Evolutionary conservation across 2,888 invertebrate species (phyloP), one percentile per base, ranked within the genome.

Genomic region (Limnephilus lunatus): DNA sequence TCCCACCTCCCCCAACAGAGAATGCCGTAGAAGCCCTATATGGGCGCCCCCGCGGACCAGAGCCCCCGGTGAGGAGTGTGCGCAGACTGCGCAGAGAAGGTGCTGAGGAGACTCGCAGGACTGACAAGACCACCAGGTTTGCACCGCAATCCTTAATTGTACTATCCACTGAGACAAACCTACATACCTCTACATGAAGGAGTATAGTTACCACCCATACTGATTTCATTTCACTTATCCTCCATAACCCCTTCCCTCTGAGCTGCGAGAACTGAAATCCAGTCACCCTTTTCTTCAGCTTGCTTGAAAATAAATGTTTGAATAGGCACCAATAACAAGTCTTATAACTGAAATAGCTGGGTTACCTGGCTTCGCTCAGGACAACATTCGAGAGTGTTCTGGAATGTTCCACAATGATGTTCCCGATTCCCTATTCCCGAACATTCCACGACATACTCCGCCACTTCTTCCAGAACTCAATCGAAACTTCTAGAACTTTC

Each of bases 61-160:
- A 96, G 93, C 96, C 96, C 90, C 96, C 96, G 32, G 95, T 94
- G 25, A 95, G 96, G 94, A 94, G 95, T 3, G 95, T 95, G 2
- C 95, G 96, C 7, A 94, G 94, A 94, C 93, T 94, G 93, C 95
- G 93, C 93, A 94, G 95, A 92, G 95, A 95, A 91, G 97, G 97
- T 5, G 96, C 96, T 93, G 96, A 96, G 94, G 96, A 95, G 93
- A 95, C 95, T 90, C 96, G 92, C 32, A 92, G 92, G 81, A 82
- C 80, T n/a, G 93, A 93, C 48, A 93, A 93, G 39, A 92, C 92
- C 14, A 92, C 87, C 9, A 92, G 93, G 93, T 93, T 25, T 80
- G 68, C n/a, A 68, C 68, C 2, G 25, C 68, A 4, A 68, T 25
- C n/a, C 1, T 9, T 68, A 68, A n/a, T 3, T 48, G 48, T 48